Evolutionary conservation across 2,113 vertebrate genomes (phyloP).

Genomic region (Daboia siamensis): DNA sequence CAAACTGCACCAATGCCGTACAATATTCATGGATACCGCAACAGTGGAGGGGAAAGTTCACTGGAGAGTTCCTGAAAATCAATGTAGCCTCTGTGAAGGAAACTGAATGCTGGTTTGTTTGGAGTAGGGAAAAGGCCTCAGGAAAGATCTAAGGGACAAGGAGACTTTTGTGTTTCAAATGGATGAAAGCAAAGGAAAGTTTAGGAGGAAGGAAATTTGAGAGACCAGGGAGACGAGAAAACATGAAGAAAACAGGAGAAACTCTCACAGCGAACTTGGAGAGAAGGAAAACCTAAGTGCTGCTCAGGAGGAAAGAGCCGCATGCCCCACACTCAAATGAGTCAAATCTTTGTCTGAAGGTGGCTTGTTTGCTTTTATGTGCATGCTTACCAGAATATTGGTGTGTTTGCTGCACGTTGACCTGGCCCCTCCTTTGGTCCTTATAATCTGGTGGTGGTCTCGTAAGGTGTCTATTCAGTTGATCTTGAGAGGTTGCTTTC

Average conservation of each 20-base stretch:
- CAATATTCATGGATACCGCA: neutral
- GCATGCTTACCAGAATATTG: conserved; percentile 79
- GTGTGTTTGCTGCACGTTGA: conserved; percentile 75
- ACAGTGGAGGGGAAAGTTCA: neutral
- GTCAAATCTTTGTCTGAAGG: neutral
- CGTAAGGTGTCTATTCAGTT: conserved; percentile 87
- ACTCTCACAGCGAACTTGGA: neutral
- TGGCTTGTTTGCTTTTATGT: neutral
- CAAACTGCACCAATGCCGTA: neutral
- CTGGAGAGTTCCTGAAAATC: neutral
- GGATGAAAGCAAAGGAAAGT: neutral
- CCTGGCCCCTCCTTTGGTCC: conserved; percentile 81
- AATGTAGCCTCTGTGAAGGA: conserved; percentile 3
- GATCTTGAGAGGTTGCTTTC: conserved; percentile 84
- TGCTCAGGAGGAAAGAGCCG: neutral
- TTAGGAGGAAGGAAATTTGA: neutral
- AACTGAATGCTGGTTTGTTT: neutral
- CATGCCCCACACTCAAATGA: neutral
- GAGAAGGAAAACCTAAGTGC: neutral
- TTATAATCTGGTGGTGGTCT: conserved; percentile 95
- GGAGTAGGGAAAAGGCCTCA: neutral
- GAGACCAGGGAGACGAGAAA: neutral
- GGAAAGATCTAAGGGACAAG: neutral
- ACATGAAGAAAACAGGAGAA: neutral
- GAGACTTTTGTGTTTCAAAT: neutral